These are phyloP conservation scores for Acinonyx jubatus DNA, from an alignment of 2,113 vertebrate species.

Conservation along the genomic window DNA sequence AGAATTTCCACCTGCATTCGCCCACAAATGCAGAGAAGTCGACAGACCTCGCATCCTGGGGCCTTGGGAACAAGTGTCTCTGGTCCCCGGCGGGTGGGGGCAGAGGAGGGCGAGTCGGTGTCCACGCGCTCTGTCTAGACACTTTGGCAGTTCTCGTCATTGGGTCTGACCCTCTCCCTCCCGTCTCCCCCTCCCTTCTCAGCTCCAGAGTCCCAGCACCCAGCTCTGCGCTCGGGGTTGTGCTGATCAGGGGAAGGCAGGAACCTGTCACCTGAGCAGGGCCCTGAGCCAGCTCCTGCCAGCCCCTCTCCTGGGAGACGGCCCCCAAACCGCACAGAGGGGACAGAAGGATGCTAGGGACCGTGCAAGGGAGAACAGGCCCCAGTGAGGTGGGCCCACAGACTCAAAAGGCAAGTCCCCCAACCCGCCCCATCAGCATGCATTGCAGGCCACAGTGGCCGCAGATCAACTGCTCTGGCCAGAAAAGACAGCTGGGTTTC, in stretches of 20 bases:
- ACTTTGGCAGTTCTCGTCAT: too few species aligned
- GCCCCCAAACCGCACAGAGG: background rate
- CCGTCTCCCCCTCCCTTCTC: background rate
- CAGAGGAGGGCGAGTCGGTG: too few species aligned
- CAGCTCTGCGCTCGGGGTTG: fast-evolving
- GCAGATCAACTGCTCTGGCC: fast-evolving
- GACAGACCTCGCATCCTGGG: background rate
- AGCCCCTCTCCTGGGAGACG: background rate
- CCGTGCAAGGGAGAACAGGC: fast-evolving
- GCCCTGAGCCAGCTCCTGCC: background rate
- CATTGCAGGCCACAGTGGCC: too few species aligned
- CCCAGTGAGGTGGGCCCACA: background rate
- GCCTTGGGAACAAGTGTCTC: background rate
- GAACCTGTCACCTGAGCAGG: background rate
- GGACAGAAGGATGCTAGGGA: background rate
- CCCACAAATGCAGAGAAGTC: background rate
- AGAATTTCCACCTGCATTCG: background rate
- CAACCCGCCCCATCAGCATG: fast-evolving
- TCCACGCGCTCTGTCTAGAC: background rate
- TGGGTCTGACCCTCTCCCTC: background rate
- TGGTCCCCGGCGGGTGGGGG: fast-evolving
- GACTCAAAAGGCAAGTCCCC: background rate
- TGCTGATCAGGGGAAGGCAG: background rate
- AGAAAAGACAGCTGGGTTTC: background rate
- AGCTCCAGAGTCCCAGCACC: background rate